Conservation (phyloP, 1,140 invertebrate genomes). For the Ceratina calcarata region DNA sequence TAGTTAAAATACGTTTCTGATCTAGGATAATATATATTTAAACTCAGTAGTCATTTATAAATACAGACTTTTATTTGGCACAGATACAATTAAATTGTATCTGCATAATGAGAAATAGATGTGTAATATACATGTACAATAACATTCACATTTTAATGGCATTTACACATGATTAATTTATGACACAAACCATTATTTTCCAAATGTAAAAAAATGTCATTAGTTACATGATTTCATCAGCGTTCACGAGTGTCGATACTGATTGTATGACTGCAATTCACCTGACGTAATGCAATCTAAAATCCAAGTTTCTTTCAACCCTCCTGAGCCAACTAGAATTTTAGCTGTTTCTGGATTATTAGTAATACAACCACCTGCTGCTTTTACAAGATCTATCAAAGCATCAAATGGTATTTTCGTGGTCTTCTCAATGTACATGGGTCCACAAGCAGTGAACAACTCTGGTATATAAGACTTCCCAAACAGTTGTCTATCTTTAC, state of each 20-base stretch:
- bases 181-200: neutral
- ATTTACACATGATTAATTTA: neutral
- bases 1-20: no score
- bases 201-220: neutral
- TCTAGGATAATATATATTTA: neutral
- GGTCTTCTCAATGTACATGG: conserved; percentile 69
- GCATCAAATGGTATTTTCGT: conserved; percentile 66
- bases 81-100: conserved; percentile 24
- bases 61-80: neutral
- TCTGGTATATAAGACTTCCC: conserved; percentile 73
- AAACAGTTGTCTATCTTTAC: conserved; percentile 74
- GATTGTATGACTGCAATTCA: conserved; percentile 65
- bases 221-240: conserved; percentile 3
- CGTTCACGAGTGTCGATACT: conserved; percentile 53
- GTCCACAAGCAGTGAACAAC: conserved; percentile 74
- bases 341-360: conserved; percentile 68
- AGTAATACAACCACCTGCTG: conserved; percentile 73
- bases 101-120: no score
- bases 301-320: conserved; percentile 74
- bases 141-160: neutral
- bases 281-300: conserved; percentile 78
- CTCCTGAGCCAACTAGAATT: conserved; percentile 69
- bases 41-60: neutral
- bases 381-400: conserved; percentile 76
- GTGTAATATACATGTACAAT: no score